Conservation (phyloP, 2,888 invertebrate species). For the Phlogophora meticulosa region DNA sequence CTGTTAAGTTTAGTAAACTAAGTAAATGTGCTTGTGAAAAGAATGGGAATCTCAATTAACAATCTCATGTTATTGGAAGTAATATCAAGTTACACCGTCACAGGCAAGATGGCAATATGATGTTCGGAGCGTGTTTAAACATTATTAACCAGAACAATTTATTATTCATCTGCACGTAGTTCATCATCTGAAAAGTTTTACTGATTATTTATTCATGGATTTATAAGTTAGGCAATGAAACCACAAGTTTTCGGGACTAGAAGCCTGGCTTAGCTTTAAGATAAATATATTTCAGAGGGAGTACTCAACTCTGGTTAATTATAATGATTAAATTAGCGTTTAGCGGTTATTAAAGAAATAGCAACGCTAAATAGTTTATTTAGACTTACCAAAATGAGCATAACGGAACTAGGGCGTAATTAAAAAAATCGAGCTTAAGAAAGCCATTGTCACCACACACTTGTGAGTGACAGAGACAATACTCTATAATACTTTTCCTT, state of each 20-base stretch:
- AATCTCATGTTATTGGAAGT: neutral
- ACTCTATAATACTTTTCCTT: too few species aligned
- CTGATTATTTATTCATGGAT: slow-evolving; percentile 47
- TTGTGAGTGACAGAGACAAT: too few species aligned
- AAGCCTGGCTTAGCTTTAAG: slow-evolving; percentile 1
- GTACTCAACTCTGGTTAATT: neutral
- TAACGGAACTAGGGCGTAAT: too few species aligned
- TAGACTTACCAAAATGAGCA: neutral
- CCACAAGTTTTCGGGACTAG: slow-evolving; percentile 28
- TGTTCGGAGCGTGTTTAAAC: slow-evolving; percentile 10
- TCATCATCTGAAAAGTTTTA: slow-evolving; percentile 26
- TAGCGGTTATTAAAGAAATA: too few species aligned
- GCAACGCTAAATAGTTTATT: slow-evolving; percentile 13
- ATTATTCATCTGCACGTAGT: slow-evolving; percentile 19
- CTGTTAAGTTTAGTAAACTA: too few species aligned
- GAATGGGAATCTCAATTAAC: too few species aligned
- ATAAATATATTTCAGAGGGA: slow-evolving; percentile 23
- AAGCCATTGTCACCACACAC: too few species aligned
- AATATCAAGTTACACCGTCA: neutral
- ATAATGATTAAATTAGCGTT: slow-evolving; percentile 19
- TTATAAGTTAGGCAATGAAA: slow-evolving; percentile 27
- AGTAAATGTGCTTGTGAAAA: too few species aligned
- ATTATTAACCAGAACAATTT: slow-evolving; percentile 23
- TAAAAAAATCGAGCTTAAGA: too few species aligned
- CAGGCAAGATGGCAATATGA: neutral